Evolutionary conservation across 2,888 invertebrate species (phyloP).

Genomic region (Scaptomyza flava): DNA sequence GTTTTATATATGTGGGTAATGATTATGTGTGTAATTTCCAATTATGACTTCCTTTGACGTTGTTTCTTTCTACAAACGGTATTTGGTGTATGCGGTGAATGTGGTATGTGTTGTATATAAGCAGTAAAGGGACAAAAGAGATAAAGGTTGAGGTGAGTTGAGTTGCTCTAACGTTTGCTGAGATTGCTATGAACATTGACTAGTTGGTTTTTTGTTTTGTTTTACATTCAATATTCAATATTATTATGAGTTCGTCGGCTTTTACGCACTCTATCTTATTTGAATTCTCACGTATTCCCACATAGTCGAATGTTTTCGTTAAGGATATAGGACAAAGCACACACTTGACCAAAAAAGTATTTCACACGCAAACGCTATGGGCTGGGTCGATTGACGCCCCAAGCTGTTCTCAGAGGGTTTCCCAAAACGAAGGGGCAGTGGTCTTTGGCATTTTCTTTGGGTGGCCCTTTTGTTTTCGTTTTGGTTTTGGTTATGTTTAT

Average conservation of each 20-base stretch:
- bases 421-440: not conserved
- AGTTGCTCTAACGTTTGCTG: not conserved
- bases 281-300: conserved; percentile 37
- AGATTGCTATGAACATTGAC: conserved; percentile 2
- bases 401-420: conserved; percentile 20
- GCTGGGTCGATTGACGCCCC: conserved; percentile 35
- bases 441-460: conserved; percentile 20
- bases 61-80: conserved; percentile 7
- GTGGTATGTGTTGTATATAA: not conserved
- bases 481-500: not conserved
- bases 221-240: conserved; percentile 6
- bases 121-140: not conserved
- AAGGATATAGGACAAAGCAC: conserved; percentile 11
- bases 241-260: conserved; percentile 53
- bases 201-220: conserved; percentile 6
- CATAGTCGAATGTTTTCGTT: not conserved
- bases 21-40: conserved; percentile 76
- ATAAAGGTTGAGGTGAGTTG: too few species aligned
- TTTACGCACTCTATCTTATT: conserved; percentile 29
- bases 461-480: conserved; percentile 14
- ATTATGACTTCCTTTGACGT: conserved; percentile 69
- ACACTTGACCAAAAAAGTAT: conserved; percentile 56
- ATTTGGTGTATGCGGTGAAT: conserved; percentile 3
- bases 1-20: conserved; percentile 17
- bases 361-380: conserved; percentile 55